Evolutionary conservation across 2,113 vertebrate species (phyloP).

Genomic region (Indicator indicator): DNA sequence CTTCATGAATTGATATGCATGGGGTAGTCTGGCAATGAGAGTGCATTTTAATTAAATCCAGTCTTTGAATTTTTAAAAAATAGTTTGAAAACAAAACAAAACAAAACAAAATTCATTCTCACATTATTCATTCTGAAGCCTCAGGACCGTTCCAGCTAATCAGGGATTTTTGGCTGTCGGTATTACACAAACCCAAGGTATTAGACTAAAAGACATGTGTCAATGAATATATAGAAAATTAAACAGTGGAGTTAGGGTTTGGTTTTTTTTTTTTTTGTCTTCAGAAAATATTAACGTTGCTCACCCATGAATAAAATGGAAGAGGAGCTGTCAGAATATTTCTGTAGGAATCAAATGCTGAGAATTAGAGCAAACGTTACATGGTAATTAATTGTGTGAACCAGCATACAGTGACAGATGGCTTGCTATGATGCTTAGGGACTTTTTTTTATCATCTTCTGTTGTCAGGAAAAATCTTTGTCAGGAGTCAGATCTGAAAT

Average conservation of each 20-base stretch:
- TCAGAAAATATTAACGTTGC: slow-evolving; percentile 10
- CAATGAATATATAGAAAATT: background rate
- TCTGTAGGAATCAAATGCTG: background rate
- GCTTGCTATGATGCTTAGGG: background rate
- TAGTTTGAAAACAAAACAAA: background rate
- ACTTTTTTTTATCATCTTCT: background rate
- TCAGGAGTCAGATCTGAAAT: background rate
- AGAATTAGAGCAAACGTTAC: background rate
- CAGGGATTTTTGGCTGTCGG: background rate
- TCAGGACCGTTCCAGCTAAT: background rate
- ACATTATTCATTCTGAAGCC: background rate
- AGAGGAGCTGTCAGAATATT: slow-evolving; percentile 19
- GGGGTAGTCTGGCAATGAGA: background rate
- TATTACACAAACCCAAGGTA: background rate
- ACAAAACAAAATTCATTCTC: background rate
- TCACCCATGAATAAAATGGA: background rate
- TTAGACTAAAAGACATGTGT: background rate
- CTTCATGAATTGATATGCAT: background rate
- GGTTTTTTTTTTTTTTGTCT: background rate
- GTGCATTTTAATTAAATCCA: background rate
- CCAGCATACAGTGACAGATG: background rate
- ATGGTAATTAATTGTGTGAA: slow-evolving; percentile 15
- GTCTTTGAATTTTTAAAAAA: slow-evolving; percentile 8
- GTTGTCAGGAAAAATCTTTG: slow-evolving; percentile 3
- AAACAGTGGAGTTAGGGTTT: background rate